phyloP scores from a whole-genome alignment of 2,113 vertebrate species.

The Kryptolebias marmoratus region DNA sequence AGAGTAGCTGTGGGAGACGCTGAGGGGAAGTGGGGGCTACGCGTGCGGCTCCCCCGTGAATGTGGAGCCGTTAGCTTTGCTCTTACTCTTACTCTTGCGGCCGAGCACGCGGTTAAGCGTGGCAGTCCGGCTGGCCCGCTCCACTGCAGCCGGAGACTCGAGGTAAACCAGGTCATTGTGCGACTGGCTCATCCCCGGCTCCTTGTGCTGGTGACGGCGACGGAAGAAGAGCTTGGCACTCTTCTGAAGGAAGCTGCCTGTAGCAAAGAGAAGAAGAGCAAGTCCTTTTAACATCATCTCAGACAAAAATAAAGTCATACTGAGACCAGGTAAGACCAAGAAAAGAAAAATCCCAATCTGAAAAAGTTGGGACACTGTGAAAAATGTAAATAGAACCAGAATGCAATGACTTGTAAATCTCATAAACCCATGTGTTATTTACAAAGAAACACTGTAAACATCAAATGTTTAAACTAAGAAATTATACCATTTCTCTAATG shows the following conservation, averaged over 20 bases:
- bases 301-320: background rate
- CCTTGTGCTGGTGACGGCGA: conserved; percentile 91
- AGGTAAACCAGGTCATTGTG: conserved; percentile 95
- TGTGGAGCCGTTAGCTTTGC: conserved; percentile 81
- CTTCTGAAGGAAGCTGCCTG: conserved; percentile 91
- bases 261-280: conserved; percentile 5
- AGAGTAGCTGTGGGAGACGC: conserved; percentile 33
- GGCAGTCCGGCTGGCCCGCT: conserved; percentile 83
- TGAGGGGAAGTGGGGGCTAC: conserved; percentile 55
- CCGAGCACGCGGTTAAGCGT: conserved; percentile 87
- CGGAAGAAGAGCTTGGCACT: conserved; percentile 94
- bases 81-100: conserved; percentile 86
- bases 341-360: too few species aligned
- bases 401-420: too few species aligned
- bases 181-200: conserved; percentile 95
- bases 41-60: conserved; percentile 58
- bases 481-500: too few species aligned
- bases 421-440: too few species aligned
- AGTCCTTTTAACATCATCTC: background rate
- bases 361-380: too few species aligned
- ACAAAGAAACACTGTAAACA: background rate
- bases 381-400: too few species aligned
- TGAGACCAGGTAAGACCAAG: background rate
- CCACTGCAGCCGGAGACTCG: conserved; percentile 82
- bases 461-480: background rate